Percentiles rank a stretch among this genome's conserved stretches.
Conservation (phyloP, 2,113 vertebrate species). For the Phocoena sinus region DNA sequence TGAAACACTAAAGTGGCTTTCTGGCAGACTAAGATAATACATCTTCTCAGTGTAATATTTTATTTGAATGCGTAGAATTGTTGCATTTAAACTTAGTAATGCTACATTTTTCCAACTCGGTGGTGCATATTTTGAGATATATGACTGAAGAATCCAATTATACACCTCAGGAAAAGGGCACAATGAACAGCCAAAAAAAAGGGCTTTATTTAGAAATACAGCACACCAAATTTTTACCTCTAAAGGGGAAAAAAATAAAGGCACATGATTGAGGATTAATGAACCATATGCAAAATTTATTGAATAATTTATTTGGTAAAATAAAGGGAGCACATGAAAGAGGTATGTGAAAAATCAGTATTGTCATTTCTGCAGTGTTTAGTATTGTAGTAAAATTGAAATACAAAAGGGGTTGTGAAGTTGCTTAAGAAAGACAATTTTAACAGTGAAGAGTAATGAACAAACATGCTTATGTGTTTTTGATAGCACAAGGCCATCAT, state of each 20-base stretch:
- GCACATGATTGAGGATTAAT: background rate
- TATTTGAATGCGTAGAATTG: slow-evolving; percentile 51
- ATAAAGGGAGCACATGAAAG: background rate
- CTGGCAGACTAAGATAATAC: slow-evolving; percentile 59
- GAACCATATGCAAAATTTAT: slow-evolving; percentile 15
- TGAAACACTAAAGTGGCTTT: slow-evolving; percentile 52
- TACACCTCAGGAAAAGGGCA: slow-evolving; percentile 22
- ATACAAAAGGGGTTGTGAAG: background rate
- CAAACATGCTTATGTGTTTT: background rate
- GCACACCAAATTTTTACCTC: background rate
- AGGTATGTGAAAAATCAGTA: background rate
- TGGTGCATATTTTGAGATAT: slow-evolving; percentile 49
- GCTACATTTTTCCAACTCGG: slow-evolving; percentile 39
- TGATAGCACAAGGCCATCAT: background rate
- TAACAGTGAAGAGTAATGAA: background rate
- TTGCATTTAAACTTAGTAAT: slow-evolving; percentile 58
- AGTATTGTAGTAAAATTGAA: slow-evolving; percentile 28
- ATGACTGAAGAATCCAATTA: slow-evolving; percentile 59
- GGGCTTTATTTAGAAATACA: slow-evolving; percentile 44
- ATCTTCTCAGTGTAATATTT: slow-evolving; percentile 48
- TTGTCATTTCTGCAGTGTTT: slow-evolving; percentile 18
- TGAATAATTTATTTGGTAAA: slow-evolving; percentile 45
- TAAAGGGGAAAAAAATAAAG: background rate
- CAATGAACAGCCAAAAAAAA: background rate
- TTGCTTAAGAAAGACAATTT: background rate